Base-by-base conservation (phyloP, 2,888 invertebrate genomes). In the Eilema caniola region DNA sequence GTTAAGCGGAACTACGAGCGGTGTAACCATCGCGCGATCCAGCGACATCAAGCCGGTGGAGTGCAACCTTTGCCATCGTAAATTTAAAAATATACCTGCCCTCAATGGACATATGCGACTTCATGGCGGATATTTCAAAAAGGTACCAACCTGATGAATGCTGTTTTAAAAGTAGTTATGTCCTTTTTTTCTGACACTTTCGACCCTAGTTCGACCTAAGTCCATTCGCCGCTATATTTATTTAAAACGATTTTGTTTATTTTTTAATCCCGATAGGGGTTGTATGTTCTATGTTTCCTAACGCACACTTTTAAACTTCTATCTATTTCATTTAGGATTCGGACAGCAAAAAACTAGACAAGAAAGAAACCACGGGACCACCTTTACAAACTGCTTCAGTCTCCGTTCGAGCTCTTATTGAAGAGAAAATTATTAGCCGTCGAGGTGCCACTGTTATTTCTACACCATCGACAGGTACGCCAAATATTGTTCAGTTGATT, bases 101-200 rank as follows among this genome's bases (percentile, higher is more conserved):
- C 96, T 99, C 70, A 99, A 99, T 93, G 99, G 99, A 12, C 99
- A 99, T 90, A 99, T 99, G 99, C 96, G 99, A 86, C 96, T 99
- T 77, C 99, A 99, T 92, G 99, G 99, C 62, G 99, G 99, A 70
- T 99, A 99, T 93, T 98, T 99, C 89, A 99, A 99, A 93, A 98
- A 98, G 97, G 98, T 97, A 92, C 82, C 75, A 73, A 69, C 56
- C 31, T n/a, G 0, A 28, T 3, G 23, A n/a, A 5, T 8, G 2
- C 11, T 28, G 28, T 24, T 24, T 23, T 57, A 14, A 12, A 24
- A 24, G 24, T 24, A 11, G 11, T 11, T 57, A 12, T 23, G n/a
- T 11, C 11, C 14, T 25, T n/a, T n/a, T n/a, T n/a, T n/a, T n/a
- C n/a, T n/a, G n/a, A n/a, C n/a, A n/a, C n/a, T n/a, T n/a, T n/a